Evolutionary conservation across 92 coral and sea anemone genomes (phyloP).

Genomic region (Porites rus): DNA sequence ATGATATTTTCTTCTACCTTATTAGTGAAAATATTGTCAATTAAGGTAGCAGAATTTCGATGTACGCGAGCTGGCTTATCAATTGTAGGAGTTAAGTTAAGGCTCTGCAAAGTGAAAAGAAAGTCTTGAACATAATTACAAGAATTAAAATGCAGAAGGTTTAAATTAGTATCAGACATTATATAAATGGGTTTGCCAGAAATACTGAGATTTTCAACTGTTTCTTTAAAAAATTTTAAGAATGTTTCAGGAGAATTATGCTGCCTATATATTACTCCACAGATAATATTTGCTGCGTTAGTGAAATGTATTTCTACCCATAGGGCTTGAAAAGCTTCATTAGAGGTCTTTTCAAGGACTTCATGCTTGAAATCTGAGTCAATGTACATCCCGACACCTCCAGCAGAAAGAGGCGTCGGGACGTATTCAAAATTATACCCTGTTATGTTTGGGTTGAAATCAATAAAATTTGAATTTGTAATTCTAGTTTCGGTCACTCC

Average conservation of each 20-base stretch:
- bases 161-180: too few relatives aligned
- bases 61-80: too few relatives aligned
- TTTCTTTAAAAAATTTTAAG: not conserved
- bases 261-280: constrained; percentile 54
- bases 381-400: constrained; percentile 72
- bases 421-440: constrained; percentile 75
- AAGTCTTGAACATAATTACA: too few relatives aligned
- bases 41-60: too few relatives aligned
- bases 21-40: constrained; percentile 58
- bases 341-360: too few relatives aligned
- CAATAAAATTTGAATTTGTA: constrained; percentile 11
- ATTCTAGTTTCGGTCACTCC: constrained; percentile 44
- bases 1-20: too few relatives aligned
- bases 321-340: too few relatives aligned
- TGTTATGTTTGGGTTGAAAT: constrained; percentile 19
- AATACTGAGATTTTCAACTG: too few relatives aligned
- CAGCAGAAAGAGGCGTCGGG: constrained; percentile 72
- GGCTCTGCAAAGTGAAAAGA: too few relatives aligned
- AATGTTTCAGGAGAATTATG: constrained; percentile 51
- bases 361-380: constrained; percentile 36
- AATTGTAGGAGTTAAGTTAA: too few relatives aligned
- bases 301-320: too few relatives aligned
- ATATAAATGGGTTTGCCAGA: constrained; percentile 42
- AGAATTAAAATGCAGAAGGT: too few relatives aligned
- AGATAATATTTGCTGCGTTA: not conserved